Base-by-base conservation (phyloP, 2,888 invertebrate species). In the Gisinianus flammeolus region DNA sequence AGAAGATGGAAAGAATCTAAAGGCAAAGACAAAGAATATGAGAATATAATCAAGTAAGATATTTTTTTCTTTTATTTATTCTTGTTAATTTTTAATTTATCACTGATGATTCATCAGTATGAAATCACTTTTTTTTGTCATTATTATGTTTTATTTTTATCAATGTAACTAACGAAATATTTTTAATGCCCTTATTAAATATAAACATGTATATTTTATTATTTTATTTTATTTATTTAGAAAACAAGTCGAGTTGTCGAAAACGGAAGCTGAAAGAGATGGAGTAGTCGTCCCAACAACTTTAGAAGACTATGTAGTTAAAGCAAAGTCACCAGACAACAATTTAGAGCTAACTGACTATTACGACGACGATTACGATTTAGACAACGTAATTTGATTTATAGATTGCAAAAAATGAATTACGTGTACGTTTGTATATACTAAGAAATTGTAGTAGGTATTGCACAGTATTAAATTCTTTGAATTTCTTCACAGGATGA, bases 1-100 rank as follows among this genome's bases (percentile, higher is more conserved):
- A 91, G 98, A 86, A 93, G 97, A 88, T 99, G 97, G 97, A 94
- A 96, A 86, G 98, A 98, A 86, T 96, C 97, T 85, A 96, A 96
- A 90, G 97, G 97, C 83, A 94, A 94, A 88, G 97, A 98, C 88
- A 97, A 97, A 88, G 98, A 99, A 89, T 99, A 99, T 89, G 98
- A 97, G 89, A 97, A 97, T 89, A 98, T 99, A 86, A 98, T 98
- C 88, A 94, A 95, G 96, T 54, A 54, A 12, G 54, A n/a, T n/a
- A n/a, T n/a, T n/a, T n/a, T n/a, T n/a, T n/a, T 54, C 16, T 44
- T 44, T 10, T 12, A 54, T n/a, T n/a, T 16, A 54, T n/a, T n/a
- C 54, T 16, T 44, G 6, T 44, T 44, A 44, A 44, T n/a, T n/a
- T n/a, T n/a, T n/a, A n/a, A n/a, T n/a, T n/a, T n/a, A n/a, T n/a